Evolutionary conservation across 2,797 vertebrate species (phyloP).

Genomic region (Brachyrhaphis roseni): DNA sequence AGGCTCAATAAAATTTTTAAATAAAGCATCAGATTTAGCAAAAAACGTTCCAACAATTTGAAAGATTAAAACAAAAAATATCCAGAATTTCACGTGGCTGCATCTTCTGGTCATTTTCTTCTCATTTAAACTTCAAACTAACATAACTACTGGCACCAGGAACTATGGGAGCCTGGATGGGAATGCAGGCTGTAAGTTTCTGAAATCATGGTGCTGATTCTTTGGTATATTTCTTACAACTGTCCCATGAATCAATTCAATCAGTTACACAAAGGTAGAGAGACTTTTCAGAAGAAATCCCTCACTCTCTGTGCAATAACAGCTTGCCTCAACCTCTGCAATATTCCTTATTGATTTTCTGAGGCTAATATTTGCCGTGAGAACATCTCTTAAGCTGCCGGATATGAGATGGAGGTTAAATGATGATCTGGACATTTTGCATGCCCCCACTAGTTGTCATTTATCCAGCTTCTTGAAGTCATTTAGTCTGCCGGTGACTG

Average conservation of each 20-base stretch:
- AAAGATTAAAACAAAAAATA: not conserved
- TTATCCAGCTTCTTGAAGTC: conserved; percentile 51
- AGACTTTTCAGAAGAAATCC: conserved; percentile 35
- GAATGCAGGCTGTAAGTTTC: not conserved
- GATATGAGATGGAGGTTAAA: conserved; percentile 61
- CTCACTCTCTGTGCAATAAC: conserved; percentile 34
- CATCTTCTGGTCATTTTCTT: not conserved
- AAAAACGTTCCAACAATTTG: not conserved
- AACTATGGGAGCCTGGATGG: not conserved
- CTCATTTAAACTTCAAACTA: not conserved
- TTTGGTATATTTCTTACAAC: not conserved
- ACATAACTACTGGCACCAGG: not conserved
- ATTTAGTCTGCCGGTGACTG: conserved; percentile 45
- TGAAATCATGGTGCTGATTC: not conserved
- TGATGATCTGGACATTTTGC: conserved; percentile 56
- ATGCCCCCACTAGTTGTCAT: conserved; percentile 54
- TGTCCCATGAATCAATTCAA: not conserved
- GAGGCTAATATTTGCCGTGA: conserved; percentile 51
- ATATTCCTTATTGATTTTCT: conserved; percentile 56
- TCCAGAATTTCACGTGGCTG: not conserved
- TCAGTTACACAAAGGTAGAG: conserved; percentile 10
- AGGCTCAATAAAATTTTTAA: not conserved
- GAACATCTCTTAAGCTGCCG: conserved; percentile 56
- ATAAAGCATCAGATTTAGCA: not conserved
- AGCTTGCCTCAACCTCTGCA: conserved; percentile 24